These are phyloP conservation scores for Heteromyza rotundicornis DNA, from an alignment of 2,888 invertebrate genomes.

Conservation along the genomic window DNA sequence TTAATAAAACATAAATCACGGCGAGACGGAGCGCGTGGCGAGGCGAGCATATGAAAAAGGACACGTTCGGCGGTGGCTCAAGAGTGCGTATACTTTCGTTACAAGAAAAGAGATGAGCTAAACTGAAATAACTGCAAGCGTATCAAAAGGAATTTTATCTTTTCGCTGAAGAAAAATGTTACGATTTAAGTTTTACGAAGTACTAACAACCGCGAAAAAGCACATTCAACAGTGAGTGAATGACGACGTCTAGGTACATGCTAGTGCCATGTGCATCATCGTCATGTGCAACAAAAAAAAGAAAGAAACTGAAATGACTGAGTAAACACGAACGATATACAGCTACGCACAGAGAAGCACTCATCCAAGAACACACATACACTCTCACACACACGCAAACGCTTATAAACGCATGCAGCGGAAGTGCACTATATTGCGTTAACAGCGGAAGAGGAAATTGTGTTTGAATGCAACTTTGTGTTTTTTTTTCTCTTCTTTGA, in stretches of 20 bases:
- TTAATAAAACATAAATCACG: slow-evolving; percentile 59
- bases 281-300: too few relatives aligned
- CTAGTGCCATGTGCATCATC: too few relatives aligned
- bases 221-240: slow-evolving; percentile 4
- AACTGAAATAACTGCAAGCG: too few relatives aligned
- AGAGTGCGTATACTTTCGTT: background rate
- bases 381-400: too few relatives aligned
- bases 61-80: slow-evolving; percentile 1
- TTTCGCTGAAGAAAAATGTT: background rate
- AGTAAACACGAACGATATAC: too few relatives aligned
- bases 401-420: background rate
- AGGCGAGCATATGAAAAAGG: too few relatives aligned
- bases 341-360: too few relatives aligned
- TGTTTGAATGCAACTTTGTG: background rate
- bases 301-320: too few relatives aligned
- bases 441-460: background rate
- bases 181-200: slow-evolving; percentile 4
- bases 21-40: too few relatives aligned
- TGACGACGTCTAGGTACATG: too few relatives aligned
- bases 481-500: background rate
- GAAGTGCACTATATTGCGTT: background rate
- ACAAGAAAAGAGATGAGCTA: too few relatives aligned
- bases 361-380: too few relatives aligned
- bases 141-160: background rate
- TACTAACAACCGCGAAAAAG: slow-evolving; percentile 37